Evolutionary conservation across 2,888 invertebrate species (phyloP).

Genomic region (Macaria notata): DNA sequence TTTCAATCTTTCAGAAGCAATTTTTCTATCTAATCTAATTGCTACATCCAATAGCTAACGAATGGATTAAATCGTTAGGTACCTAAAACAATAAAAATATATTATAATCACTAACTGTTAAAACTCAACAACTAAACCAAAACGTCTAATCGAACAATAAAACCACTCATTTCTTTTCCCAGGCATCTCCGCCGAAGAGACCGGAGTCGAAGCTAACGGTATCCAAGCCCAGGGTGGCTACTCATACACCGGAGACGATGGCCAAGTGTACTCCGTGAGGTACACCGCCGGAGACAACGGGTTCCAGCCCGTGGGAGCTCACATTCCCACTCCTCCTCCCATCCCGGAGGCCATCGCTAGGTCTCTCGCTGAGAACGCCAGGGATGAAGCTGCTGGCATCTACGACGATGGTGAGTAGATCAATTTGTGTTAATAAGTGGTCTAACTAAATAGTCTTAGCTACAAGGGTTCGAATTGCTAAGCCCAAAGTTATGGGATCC

Average conservation of each 20-base stretch:
- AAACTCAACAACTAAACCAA: too few relatives aligned
- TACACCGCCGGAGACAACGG: constrained; percentile 72
- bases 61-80: too few relatives aligned
- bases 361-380: constrained; percentile 73
- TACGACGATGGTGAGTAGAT: constrained; percentile 71
- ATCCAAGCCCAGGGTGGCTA: constrained; percentile 81
- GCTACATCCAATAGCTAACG: too few relatives aligned
- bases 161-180: constrained; percentile 6
- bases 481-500: too few relatives aligned
- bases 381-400: constrained; percentile 79
- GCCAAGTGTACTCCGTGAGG: constrained; percentile 77
- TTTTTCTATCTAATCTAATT: too few relatives aligned
- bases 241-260: constrained; percentile 83
- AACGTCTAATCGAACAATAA: too few relatives aligned
- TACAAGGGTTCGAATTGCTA: too few relatives aligned
- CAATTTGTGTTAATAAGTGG: neutral
- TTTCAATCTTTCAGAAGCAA: too few relatives aligned
- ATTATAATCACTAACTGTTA: too few relatives aligned
- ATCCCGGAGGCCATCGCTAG: constrained; percentile 81
- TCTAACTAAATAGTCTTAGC: too few relatives aligned
- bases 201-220: constrained; percentile 66
- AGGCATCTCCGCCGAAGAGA: constrained; percentile 72
- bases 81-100: too few relatives aligned
- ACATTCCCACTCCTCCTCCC: constrained; percentile 82
- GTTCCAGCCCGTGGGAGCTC: constrained; percentile 80